Conservation (phyloP, 2,888 invertebrate genomes). For the Hetaerina titia region DNA sequence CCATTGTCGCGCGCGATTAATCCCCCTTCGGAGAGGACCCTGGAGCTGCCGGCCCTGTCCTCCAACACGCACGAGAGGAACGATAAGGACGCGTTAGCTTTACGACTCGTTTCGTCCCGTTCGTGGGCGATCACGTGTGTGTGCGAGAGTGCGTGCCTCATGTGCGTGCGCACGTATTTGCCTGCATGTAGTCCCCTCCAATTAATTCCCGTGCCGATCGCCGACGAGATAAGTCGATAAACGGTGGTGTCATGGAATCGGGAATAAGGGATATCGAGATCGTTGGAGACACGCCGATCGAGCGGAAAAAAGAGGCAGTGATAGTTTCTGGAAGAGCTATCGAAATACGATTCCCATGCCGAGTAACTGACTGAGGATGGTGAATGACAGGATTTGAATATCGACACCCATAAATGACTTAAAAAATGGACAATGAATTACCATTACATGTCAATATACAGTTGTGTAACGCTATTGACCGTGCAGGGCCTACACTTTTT, state of each 20-base stretch:
- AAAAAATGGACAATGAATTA: no score
- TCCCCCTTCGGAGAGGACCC: no score
- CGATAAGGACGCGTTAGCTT: neutral
- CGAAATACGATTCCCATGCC: neutral
- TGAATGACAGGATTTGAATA: no score
- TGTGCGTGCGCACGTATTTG: neutral
- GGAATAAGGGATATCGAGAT: neutral
- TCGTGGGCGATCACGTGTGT: neutral
- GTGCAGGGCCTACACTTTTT: no score
- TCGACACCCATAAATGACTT: no score
- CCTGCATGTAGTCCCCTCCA: neutral
- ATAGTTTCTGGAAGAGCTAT: neutral
- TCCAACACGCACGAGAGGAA: neutral
- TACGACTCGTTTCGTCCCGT: neutral
- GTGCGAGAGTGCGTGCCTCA: neutral
- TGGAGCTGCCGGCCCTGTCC: neutral
- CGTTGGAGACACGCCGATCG: neutral
- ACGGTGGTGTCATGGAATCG: neutral
- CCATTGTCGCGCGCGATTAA: no score
- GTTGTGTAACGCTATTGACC: no score
- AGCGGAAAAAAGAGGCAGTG: neutral
- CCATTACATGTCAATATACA: no score
- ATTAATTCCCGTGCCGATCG: neutral
- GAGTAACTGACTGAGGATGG: no score
- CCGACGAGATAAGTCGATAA: neutral